Conservation (phyloP, 1,140 invertebrate genomes). For the Leptinotarsa lineolata region DNA sequence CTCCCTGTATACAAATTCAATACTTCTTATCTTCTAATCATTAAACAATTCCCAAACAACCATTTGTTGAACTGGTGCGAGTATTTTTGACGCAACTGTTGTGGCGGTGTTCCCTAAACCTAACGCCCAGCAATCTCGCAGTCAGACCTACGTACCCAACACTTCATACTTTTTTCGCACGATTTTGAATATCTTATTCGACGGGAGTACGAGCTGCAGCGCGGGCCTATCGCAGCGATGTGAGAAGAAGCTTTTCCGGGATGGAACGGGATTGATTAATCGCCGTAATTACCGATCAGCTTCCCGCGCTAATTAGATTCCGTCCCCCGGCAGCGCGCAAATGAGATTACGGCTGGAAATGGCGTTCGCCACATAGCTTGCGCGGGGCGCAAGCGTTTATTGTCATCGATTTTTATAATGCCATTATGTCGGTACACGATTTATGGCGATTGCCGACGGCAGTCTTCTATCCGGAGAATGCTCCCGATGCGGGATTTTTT, state of each 20-base stretch:
- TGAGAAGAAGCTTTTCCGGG: conserved; percentile 48
- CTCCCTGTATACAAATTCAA: too few relatives aligned
- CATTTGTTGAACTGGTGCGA: too few relatives aligned
- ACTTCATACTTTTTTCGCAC: too few relatives aligned
- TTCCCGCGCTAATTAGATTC: conserved; percentile 57
- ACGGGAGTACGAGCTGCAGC: too few relatives aligned
- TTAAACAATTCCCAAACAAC: too few relatives aligned
- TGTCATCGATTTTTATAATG: conserved; percentile 56
- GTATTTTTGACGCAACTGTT: too few relatives aligned
- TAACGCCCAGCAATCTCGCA: too few relatives aligned
- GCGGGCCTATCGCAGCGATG: not conserved
- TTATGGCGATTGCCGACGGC: conserved; percentile 47
- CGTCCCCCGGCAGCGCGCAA: conserved; percentile 51
- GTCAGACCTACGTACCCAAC: too few relatives aligned
- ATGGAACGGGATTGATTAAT: conserved; percentile 56
- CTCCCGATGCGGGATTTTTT: not conserved
- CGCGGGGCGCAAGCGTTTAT: conserved; percentile 50
- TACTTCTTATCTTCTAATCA: too few relatives aligned
- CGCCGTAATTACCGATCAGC: conserved; percentile 57
- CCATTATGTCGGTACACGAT: conserved; percentile 54
- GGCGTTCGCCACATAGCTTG: conserved; percentile 51
- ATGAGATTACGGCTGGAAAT: conserved; percentile 54
- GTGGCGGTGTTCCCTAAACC: too few relatives aligned
- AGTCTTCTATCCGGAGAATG: not conserved
- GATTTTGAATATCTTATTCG: too few relatives aligned